Base-by-base conservation (phyloP, 2,888 invertebrate species). In the Pterostichus madidus region DNA sequence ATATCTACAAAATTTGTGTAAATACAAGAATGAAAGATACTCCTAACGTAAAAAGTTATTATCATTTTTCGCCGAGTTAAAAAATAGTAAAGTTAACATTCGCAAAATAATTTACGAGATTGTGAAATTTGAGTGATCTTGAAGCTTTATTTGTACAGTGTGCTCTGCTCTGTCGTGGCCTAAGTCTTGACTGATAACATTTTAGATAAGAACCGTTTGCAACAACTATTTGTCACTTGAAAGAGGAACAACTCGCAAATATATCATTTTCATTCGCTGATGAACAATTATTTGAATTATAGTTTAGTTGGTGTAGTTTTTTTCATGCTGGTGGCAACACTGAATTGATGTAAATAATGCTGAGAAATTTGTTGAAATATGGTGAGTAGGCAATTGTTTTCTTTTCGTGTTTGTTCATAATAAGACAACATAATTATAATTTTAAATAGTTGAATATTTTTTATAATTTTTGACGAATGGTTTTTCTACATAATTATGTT, bases 281-380 rank as follows among this genome's bases (percentile, higher is more conserved):
- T 15, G 13, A 17, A 59, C 2, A 59, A 39, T 73, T 24, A 17
- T 31, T 32, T 52, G 31, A 13, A 24, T 24, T 24, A 1, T 24
- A 24, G 24, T 76, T 6, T 64, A 17, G n/a, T 39, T 59, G 44
- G 64, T 79, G 79, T 79, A 46, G 52, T 64, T 24, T 49, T 52
- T 75, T 59, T 10, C 15, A n/a, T 49, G 44, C 13, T 4, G 61
- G 61, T 61, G 46, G 56, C 31, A 59, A 59, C 59, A 59, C 59
- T 59, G 59, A 59, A 68, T 59, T 59, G 10, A 31, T 15, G 24
- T 13, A 52, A 52, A 59, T 59, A 44, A 80, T 80, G 80, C 56
- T 80, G 80, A 80, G 71, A 80, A 80, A 80, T 53, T 80, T 80
- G 53, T 71, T 80, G 17, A 53, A 80, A 80, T 53, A 73, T 56